A percentile compares a stretch with the other conserved stretches of the same genome.
Evolutionary conservation across 2,113 vertebrate species (phyloP).

Genomic region (Chelonoidis abingdonii): DNA sequence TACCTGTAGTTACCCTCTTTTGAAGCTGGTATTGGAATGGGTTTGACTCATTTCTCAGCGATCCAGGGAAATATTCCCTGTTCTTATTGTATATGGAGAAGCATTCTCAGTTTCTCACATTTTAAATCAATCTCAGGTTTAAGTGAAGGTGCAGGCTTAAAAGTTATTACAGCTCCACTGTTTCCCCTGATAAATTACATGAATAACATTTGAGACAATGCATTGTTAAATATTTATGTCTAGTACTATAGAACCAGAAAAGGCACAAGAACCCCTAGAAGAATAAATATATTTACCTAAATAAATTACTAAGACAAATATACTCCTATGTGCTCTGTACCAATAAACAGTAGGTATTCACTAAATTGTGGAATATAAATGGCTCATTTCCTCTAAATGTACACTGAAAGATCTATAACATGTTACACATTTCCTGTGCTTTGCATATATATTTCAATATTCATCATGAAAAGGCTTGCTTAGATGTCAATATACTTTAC

Average conservation of each 20-base stretch:
- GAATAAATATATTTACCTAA: constrained; percentile 92
- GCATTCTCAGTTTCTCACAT: constrained; percentile 51
- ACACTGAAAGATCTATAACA: constrained; percentile 90
- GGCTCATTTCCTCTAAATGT: constrained; percentile 89
- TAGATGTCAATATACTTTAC: constrained; percentile 89
- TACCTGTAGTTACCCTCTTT: accelerated
- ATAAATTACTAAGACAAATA: constrained; percentile 92
- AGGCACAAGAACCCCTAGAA: constrained; percentile 84
- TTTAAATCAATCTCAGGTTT: constrained; percentile 84
- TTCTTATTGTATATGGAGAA: constrained; percentile 40
- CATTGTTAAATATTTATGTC: constrained; percentile 90
- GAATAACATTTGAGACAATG: constrained; percentile 91
- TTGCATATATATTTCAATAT: constrained; percentile 93
- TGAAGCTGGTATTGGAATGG: neutral
- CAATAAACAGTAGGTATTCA: constrained; percentile 91
- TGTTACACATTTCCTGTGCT: constrained; percentile 87
- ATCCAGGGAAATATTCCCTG: constrained; percentile 41
- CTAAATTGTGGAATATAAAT: constrained; percentile 92
- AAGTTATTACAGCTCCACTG: constrained; percentile 83
- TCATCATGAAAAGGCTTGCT: constrained; percentile 88
- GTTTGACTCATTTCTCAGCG: neutral
- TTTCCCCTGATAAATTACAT: constrained; percentile 87
- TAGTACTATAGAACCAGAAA: constrained; percentile 84
- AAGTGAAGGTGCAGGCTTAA: constrained; percentile 83
- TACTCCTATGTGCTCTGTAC: constrained; percentile 88